Conservation (phyloP, 2,888 invertebrate species). For the Epiblema foenella region DNA sequence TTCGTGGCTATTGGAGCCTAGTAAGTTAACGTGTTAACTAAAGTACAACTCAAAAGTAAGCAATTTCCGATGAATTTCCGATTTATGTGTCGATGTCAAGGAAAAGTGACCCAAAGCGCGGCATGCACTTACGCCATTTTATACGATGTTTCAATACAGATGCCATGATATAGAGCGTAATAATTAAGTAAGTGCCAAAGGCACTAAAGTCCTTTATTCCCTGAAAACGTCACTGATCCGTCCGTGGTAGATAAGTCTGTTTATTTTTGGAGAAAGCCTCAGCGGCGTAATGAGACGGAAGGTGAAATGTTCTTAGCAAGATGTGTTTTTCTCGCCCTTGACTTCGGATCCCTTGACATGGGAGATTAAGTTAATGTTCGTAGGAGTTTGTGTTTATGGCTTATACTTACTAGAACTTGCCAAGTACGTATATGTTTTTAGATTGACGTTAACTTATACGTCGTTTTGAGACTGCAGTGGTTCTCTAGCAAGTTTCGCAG, state of each 20-base stretch:
- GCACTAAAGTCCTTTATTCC: too few relatives aligned
- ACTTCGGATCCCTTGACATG: conserved; percentile 20
- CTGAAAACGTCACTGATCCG: not conserved
- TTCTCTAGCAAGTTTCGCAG: not conserved
- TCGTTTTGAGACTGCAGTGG: not conserved
- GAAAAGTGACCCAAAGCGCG: too few relatives aligned
- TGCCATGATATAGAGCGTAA: too few relatives aligned
- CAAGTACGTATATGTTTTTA: not conserved
- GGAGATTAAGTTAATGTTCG: conserved; percentile 17
- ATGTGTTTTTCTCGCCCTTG: conserved; percentile 29
- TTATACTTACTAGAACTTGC: not conserved
- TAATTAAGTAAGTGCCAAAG: too few relatives aligned
- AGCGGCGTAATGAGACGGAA: conserved; percentile 23
- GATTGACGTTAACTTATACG: not conserved
- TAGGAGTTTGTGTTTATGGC: conserved; percentile 6
- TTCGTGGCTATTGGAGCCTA: not conserved
- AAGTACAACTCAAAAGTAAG: not conserved
- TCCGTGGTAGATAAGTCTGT: not conserved
- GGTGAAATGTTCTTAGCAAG: conserved; percentile 22
- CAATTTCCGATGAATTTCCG: too few relatives aligned
- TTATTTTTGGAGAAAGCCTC: not conserved
- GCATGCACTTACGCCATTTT: too few relatives aligned
- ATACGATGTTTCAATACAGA: too few relatives aligned
- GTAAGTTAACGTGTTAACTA: not conserved
- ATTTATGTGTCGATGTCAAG: not conserved